phyloP scores from a whole-genome alignment of 2,797 vertebrate genomes.

The Chaetophractus vellerosus region DNA sequence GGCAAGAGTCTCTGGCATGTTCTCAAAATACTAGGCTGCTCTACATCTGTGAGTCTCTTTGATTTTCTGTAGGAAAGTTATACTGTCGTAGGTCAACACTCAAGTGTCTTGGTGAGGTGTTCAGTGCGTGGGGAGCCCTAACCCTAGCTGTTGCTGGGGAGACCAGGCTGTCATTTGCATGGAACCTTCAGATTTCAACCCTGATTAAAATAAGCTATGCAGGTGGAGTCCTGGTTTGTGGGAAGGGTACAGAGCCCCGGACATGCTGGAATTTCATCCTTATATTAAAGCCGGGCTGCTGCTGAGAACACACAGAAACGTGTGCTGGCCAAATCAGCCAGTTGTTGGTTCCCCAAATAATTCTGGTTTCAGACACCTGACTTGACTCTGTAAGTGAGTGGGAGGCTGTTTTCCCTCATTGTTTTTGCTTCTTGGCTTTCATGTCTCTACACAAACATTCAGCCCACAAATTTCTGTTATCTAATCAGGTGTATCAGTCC shows the following conservation, averaged over 20 bases:
- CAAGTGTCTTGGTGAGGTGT: neutral
- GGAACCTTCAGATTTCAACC: constrained; percentile 7
- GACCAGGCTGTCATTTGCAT: neutral
- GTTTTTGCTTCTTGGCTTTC: constrained; percentile 85
- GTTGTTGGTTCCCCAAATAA: constrained; percentile 28
- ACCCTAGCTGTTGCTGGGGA: neutral
- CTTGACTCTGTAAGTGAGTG: constrained; percentile 82
- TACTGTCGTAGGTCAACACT: neutral
- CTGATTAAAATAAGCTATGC: neutral
- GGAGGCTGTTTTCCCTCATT: constrained; percentile 78
- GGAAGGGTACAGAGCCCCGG: neutral
- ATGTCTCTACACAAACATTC: constrained; percentile 82
- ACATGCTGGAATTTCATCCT: neutral
- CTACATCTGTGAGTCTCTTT: neutral
- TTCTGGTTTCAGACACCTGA: constrained; percentile 75
- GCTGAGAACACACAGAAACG: neutral
- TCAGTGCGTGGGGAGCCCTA: neutral
- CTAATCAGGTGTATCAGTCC: constrained; percentile 88
- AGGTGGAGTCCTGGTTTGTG: neutral
- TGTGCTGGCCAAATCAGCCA: neutral
- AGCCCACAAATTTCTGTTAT: constrained; percentile 86
- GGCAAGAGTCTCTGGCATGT: neutral
- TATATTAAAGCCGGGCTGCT: neutral
- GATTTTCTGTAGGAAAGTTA: neutral
- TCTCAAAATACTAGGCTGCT: constrained; percentile 34